These are phyloP conservation scores for Branchinecta sandiegonensis DNA, from an alignment of 2,888 invertebrate species.

Conservation along the genomic window DNA sequence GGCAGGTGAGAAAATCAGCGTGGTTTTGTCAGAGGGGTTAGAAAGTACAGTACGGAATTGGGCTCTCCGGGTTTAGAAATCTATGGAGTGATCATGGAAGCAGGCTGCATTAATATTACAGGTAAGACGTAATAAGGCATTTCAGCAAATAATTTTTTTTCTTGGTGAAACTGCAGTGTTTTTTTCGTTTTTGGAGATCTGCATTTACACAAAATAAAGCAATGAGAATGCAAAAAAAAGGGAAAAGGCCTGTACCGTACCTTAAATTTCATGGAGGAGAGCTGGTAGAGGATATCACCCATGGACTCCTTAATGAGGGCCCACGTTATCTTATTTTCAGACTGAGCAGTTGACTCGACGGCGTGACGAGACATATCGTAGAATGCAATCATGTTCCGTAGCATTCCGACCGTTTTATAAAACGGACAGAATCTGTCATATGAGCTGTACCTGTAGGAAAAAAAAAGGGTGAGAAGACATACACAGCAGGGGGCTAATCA, in stretches of 20 bases:
- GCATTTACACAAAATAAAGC: neutral
- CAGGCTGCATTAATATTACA: too few species aligned
- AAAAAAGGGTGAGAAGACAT: too few species aligned
- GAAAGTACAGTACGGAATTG: too few species aligned
- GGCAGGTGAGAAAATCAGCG: too few species aligned
- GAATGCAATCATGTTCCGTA: slow-evolving; percentile 93
- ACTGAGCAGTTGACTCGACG: slow-evolving; percentile 94
- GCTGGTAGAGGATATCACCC: slow-evolving; percentile 87
- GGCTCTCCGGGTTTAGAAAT: too few species aligned
- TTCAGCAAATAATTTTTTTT: too few species aligned
- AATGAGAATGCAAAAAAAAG: neutral
- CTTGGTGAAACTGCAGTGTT: too few species aligned
- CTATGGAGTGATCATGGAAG: too few species aligned
- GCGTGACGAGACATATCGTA: slow-evolving; percentile 97
- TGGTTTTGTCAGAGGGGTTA: too few species aligned
- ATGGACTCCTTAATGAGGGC: slow-evolving; percentile 91
- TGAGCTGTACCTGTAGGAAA: slow-evolving; percentile 52
- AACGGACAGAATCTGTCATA: slow-evolving; percentile 98
- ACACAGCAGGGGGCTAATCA: too few species aligned
- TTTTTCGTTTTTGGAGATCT: too few species aligned
- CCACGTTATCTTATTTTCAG: slow-evolving; percentile 99
- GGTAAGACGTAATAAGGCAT: too few species aligned
- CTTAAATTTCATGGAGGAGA: slow-evolving; percentile 99
- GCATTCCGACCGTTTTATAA: slow-evolving; percentile 99
- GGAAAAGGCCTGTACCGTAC: slow-evolving; percentile 37